Evolutionary conservation across 2,113 vertebrate genomes (phyloP).

Genomic region (Macquaria australasica): DNA sequence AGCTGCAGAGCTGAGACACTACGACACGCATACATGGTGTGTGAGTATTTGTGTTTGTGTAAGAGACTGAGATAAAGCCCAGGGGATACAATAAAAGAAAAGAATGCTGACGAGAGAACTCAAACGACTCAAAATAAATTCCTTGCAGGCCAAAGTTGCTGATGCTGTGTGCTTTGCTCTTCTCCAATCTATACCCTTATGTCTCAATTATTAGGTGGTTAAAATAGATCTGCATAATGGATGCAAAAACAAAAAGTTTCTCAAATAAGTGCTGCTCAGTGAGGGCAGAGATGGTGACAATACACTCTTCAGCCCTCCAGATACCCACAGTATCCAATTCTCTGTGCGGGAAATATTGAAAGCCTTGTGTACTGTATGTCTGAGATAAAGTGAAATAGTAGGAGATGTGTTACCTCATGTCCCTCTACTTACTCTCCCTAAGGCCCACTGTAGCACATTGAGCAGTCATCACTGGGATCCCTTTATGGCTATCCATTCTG

Average conservation of each 20-base stretch:
- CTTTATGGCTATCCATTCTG: slow-evolving; percentile 75
- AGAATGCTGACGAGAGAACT: slow-evolving; percentile 65
- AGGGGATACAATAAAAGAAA: slow-evolving; percentile 49
- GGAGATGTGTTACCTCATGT: slow-evolving; percentile 61
- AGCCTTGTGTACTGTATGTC: slow-evolving; percentile 27
- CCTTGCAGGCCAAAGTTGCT: slow-evolving; percentile 71
- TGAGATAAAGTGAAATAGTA: slow-evolving; percentile 54
- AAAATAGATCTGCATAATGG: slow-evolving; percentile 58
- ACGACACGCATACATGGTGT: background rate
- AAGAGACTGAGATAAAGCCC: slow-evolving; percentile 42
- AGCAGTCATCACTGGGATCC: slow-evolving; percentile 63
- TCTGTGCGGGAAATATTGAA: slow-evolving; percentile 20
- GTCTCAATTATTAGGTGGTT: slow-evolving; percentile 44
- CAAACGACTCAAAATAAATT: slow-evolving; percentile 53
- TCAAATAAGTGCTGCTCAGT: slow-evolving; percentile 15
- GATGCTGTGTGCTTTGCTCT: slow-evolving; percentile 52
- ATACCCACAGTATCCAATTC: background rate
- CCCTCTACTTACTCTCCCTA: slow-evolving; percentile 54
- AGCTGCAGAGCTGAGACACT: slow-evolving; percentile 45
- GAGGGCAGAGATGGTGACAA: background rate
- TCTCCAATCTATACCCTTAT: slow-evolving; percentile 49
- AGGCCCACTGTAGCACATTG: slow-evolving; percentile 54
- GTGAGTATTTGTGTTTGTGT: slow-evolving; percentile 25
- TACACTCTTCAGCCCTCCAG: background rate
- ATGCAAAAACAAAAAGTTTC: slow-evolving; percentile 34